Conservation (phyloP, 1,140 invertebrate species). For the Nasonia vitripennis region DNA sequence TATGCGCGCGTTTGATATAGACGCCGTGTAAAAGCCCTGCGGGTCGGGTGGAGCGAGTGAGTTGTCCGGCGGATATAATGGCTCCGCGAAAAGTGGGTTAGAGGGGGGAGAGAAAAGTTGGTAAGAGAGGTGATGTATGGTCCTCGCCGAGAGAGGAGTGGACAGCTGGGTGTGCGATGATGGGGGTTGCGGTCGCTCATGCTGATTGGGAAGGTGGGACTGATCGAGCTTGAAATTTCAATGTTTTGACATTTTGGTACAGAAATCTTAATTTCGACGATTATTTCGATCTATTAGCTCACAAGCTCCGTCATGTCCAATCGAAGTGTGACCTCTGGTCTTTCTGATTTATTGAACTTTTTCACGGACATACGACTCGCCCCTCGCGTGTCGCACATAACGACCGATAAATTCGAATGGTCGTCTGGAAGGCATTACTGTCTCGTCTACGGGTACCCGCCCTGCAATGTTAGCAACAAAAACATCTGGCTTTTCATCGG, state of each 20-base stretch:
- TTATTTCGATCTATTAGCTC: no score
- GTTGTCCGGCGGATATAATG: no score
- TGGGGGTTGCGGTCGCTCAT: no score
- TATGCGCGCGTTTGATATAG: background rate
- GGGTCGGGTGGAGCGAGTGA: background rate
- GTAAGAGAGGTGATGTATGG: no score
- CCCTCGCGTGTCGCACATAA: slow-evolving; percentile 1
- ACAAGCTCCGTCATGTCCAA: background rate
- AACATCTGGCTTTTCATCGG: background rate
- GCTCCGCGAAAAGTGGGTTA: no score
- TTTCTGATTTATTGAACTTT: slow-evolving; percentile 29
- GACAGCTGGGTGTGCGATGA: no score
- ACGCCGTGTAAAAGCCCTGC: background rate
- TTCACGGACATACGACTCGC: background rate
- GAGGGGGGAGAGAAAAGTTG: no score
- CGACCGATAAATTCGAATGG: slow-evolving; percentile 42
- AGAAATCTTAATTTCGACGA: no score
- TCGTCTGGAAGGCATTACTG: background rate
- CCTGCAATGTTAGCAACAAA: slow-evolving; percentile 4
- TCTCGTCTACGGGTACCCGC: background rate
- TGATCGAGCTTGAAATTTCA: no score
- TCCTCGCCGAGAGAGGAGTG: no score
- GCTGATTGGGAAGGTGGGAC: no score
- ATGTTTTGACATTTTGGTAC: no score
- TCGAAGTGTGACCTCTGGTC: background rate